Base-by-base conservation (phyloP, 1,140 invertebrate genomes). In the Acromyrmex echinatior region DNA sequence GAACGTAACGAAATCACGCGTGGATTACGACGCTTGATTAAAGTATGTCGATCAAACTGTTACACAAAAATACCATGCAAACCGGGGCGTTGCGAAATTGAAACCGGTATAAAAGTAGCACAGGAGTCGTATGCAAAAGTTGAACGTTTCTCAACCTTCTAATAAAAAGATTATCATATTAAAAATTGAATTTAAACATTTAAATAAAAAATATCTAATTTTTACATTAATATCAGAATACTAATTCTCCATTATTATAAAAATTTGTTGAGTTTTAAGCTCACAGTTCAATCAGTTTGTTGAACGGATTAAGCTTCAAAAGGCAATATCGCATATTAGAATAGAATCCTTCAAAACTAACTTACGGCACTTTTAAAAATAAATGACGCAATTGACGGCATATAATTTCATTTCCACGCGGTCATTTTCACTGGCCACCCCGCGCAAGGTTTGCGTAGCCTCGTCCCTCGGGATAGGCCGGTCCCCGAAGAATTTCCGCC, bases 401-500 rank as follows among this genome's bases (percentile, higher is more conserved):
- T 18, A 16, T 84, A 84, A 84, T 84, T 76, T 76, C 80, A 45
- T 84, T 82, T 82, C 68, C 35, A 14, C 63, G 51, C 77, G 76
- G 49, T 86, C 84, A 79, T 79, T 80, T 58, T 53, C 49, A 58
- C 53, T 21, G 68, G 58, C 66, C 58, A 7, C 25, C 62, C n/a
- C 80, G 16, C 66, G 25, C 68, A 60, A 82, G 62, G 68, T 82
- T 82, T 74, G 56, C 80, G 56, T 45, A 76, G 70, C 80, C 49
- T 51, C 81, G 51, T 66, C 65, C 88, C 78, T 51, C 87, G 84
- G 31, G 82, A 73, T 87, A 78, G 80, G 77, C 49, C n/a, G 65
- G 73, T 84, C 70, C 90, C 90, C 88, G 81, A 94, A 94, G 92
- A 87, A 95, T 93, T 95, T 95, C 94, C 94, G 93, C 94, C 93